Conservation (phyloP, 2,113 vertebrate genomes). For the Otolemur garnettii region DNA sequence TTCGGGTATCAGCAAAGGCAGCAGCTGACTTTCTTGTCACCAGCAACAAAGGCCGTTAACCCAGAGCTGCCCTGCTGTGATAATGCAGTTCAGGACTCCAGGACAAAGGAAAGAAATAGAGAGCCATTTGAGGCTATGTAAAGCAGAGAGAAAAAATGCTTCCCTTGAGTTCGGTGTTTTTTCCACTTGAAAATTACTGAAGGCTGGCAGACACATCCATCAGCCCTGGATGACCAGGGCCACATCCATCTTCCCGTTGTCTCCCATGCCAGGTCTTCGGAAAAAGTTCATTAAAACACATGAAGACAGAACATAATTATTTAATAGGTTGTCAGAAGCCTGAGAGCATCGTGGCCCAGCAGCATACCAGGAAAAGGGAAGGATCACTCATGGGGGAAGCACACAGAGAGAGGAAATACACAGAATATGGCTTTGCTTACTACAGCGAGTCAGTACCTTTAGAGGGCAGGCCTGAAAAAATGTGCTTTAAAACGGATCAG, state of each 20-base stretch:
- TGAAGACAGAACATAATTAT: not conserved
- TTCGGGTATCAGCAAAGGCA: not conserved
- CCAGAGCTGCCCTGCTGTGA: not conserved
- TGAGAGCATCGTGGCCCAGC: not conserved
- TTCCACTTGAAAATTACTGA: not conserved
- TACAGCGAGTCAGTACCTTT: not conserved
- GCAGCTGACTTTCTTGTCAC: not conserved
- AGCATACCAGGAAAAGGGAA: not conserved
- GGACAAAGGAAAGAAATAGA: not conserved
- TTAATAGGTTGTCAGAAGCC: constrained; percentile 9
- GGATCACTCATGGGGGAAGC: not conserved
- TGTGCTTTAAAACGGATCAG: not conserved
- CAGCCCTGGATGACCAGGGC: not conserved
- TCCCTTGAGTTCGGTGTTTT: constrained; percentile 1
- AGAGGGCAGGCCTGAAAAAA: not conserved
- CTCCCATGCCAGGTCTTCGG: not conserved
- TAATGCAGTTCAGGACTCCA: not conserved
- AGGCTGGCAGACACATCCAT: not conserved
- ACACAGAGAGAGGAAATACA: not conserved
- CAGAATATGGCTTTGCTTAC: not conserved
- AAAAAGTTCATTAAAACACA: constrained; percentile 51
- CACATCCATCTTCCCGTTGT: not conserved
- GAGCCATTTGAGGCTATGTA: not conserved
- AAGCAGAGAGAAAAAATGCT: not conserved
- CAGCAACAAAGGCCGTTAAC: not conserved